These are phyloP conservation scores for Urophycis tenuis DNA, from an alignment of 2,797 vertebrate species.

Conservation along the genomic window DNA sequence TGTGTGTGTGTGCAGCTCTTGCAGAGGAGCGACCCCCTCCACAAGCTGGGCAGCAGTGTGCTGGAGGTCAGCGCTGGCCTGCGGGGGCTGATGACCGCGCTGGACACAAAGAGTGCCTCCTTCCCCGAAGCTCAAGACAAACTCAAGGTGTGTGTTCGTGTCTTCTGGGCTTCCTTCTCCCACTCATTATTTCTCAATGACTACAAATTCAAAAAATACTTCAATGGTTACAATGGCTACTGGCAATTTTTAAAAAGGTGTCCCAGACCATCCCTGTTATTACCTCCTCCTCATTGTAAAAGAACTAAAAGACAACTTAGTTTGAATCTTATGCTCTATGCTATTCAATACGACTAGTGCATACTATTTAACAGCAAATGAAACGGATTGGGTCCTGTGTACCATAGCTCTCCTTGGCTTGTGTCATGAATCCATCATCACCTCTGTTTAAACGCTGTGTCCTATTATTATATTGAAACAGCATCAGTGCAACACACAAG, in stretches of 20 bases:
- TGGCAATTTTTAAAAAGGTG: not conserved
- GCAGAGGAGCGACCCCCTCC: constrained; percentile 60
- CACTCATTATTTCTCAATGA: not conserved
- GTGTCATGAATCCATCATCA: not conserved
- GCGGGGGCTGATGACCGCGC: constrained; percentile 67
- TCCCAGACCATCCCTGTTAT: not conserved
- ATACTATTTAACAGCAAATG: not conserved
- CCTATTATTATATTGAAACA: too few species aligned
- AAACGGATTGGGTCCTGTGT: not conserved
- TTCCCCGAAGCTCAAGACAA: constrained; percentile 74
- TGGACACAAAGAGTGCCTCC: constrained; percentile 76
- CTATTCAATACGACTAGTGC: not conserved
- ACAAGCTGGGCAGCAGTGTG: constrained; percentile 67
- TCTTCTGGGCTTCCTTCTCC: not conserved
- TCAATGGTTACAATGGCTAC: not conserved
- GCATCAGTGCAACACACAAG: too few species aligned
- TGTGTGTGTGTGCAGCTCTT: constrained; percentile 37
- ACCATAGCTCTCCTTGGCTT: not conserved
- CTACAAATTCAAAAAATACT: not conserved
- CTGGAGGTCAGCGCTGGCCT: constrained; percentile 74
- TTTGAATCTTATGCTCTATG: not conserved
- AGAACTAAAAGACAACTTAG: not conserved
- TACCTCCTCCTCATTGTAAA: not conserved
- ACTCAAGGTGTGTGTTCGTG: constrained; percentile 76
- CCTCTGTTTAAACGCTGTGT: not conserved